phyloP scores from a whole-genome alignment of 2,797 vertebrate genomes.

The Cryptoprocta ferox region DNA sequence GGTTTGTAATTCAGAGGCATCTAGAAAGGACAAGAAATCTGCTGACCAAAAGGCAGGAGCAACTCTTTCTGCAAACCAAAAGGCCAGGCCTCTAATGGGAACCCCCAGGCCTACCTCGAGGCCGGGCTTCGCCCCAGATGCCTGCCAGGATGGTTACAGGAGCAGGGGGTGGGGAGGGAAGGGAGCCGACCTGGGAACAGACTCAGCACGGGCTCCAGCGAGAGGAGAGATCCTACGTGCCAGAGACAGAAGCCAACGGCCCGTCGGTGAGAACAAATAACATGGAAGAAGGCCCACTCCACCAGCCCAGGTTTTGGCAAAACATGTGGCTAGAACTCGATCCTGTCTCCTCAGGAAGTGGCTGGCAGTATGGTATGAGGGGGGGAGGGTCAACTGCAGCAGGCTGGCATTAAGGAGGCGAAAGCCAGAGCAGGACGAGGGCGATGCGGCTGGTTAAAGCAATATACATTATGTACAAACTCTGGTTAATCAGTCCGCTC shows the following conservation, averaged over 20 bases:
- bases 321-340: conserved; percentile 19
- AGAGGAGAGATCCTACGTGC: conserved; percentile 41
- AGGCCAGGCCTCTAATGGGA: not conserved
- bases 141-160: not conserved
- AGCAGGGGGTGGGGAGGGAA: not conserved
- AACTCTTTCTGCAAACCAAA: not conserved
- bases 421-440: conserved; percentile 86
- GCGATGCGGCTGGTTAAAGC: conserved; percentile 86
- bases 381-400: conserved; percentile 78
- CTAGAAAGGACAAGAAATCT: conserved; percentile 61
- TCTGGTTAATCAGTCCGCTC: conserved; percentile 89
- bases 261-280: conserved; percentile 71
- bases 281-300: not conserved
- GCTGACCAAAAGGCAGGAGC: conserved; percentile 48
- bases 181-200: not conserved
- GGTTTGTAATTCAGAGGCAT: conserved; percentile 67
- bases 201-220: not conserved
- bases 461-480: conserved; percentile 92
- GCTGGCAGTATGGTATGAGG: conserved; percentile 60
- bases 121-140: not conserved
- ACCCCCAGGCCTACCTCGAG: not conserved
- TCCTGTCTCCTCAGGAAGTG: conserved; percentile 67
- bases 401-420: conserved; percentile 87
- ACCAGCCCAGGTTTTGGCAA: conserved; percentile 31
- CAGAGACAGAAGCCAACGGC: conserved; percentile 64